These are phyloP conservation scores for Himalopsyche kuldschensis DNA, from an alignment of 2,888 invertebrate genomes.

Conservation along the genomic window DNA sequence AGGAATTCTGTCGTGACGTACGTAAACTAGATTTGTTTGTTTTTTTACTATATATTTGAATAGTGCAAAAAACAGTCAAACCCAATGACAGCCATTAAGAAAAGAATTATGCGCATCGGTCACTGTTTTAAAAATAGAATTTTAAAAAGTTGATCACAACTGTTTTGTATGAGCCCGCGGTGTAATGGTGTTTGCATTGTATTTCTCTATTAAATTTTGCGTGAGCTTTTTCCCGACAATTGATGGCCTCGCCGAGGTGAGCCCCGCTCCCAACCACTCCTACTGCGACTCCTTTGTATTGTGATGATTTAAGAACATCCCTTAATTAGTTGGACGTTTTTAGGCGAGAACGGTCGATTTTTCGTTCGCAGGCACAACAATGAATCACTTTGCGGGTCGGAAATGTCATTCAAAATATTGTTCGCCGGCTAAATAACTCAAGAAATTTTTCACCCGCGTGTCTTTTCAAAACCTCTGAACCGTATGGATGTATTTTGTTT, in stretches of 20 bases:
- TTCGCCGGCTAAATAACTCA: not conserved
- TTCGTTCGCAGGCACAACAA: not conserved
- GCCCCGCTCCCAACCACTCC: not conserved
- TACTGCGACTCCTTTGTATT: slow-evolving; percentile 3
- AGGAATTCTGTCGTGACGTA: no score
- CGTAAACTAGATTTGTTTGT: no score
- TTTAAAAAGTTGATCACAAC: not conserved
- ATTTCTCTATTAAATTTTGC: slow-evolving; percentile 32
- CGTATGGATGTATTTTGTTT: no score
- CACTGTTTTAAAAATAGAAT: no score
- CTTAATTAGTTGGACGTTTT: slow-evolving; percentile 20
- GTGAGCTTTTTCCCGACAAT: slow-evolving; percentile 6
- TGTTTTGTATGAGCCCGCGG: not conserved
- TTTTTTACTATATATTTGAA: no score
- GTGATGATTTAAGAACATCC: slow-evolving; percentile 27
- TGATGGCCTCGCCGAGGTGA: slow-evolving; percentile 16
- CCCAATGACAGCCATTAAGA: no score
- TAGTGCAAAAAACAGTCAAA: no score
- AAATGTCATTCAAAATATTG: not conserved
- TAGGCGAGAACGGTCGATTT: not conserved
- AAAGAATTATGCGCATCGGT: no score
- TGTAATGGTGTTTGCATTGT: slow-evolving; percentile 21
- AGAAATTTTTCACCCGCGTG: not conserved
- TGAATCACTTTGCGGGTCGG: not conserved
- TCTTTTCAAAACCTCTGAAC: no score